Evolutionary conservation across 1,140 invertebrate species (phyloP), one percentile per base, ranked within the genome.

Genomic region (Streblospio benedicti): DNA sequence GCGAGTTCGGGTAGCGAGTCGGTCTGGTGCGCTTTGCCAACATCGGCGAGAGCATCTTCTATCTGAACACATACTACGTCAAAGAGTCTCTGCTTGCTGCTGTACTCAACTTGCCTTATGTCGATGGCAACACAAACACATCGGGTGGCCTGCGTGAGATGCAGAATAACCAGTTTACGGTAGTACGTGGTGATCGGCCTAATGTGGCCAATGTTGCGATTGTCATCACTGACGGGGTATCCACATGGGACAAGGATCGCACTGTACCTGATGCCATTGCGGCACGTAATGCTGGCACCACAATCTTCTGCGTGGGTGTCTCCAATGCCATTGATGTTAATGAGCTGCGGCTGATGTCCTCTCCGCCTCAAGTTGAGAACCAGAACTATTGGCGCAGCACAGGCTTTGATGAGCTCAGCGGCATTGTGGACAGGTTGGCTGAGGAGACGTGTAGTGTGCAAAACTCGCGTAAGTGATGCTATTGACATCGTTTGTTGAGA

Each of bases 201-300:
- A 47, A 55, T 30, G 61, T 62, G 5, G 38, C 54, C n/a, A 63
- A 61, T 31, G 32, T 67, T 20, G 63, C 60, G 23, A 52, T 70
- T 16, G 58, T 70, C 4, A 60, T 70, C 27, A 62, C 60, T 4
- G 60, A 62, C 33, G 60, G 60, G 5, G 14, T 25, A 27, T 49
- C 54, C 27, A 62, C 60, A 14, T 9, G 27, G n/a, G 60, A 62
- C 20, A 33, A 27, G 12, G 9, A 18, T 16, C 27, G n/a, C 18
- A 62, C 60, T 5, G 20, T n/a, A 0, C 54, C 60, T 4, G 51
- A 58, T 18, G 60, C 60, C 3, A 27, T 32, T 4, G 35, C 28
- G 5, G 32, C 53, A n/a, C 49, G 47, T 27, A 30, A 58, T 30
- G 32, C n/a, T 9, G 28, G 32, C 0, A 45, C 57, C 9, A 56